Evolutionary conservation across 2,797 vertebrate genomes (phyloP).

Genomic region (Pseudochromis fuscus): DNA sequence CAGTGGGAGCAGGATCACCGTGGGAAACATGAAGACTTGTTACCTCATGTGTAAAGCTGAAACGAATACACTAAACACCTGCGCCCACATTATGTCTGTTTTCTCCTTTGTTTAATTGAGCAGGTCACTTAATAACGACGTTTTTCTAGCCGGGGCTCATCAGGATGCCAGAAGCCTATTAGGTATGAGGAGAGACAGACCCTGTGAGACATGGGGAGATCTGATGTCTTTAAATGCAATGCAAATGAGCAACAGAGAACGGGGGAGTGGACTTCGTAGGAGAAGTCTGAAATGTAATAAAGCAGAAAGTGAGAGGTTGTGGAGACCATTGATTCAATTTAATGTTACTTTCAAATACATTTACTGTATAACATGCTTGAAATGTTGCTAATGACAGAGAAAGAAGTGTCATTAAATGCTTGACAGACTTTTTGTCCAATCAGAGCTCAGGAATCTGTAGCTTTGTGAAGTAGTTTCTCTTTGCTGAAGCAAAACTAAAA

Average conservation of each 20-base stretch:
- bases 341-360: background rate
- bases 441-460: no score
- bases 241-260: slow-evolving; percentile 27
- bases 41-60: slow-evolving; percentile 55
- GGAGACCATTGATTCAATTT: no score
- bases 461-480: no score
- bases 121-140: slow-evolving; percentile 57
- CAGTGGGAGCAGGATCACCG: slow-evolving; percentile 42
- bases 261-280: background rate
- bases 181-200: slow-evolving; percentile 15
- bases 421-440: no score
- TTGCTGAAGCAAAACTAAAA: no score
- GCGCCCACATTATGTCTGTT: slow-evolving; percentile 52
- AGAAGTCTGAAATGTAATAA: background rate
- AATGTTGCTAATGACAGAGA: no score
- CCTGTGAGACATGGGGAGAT: slow-evolving; percentile 15
- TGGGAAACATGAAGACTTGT: slow-evolving; percentile 46
- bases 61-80: slow-evolving; percentile 60
- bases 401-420: background rate
- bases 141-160: slow-evolving; percentile 28
- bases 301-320: background rate
- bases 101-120: slow-evolving; percentile 61
- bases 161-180: slow-evolving; percentile 23
- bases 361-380: no score
- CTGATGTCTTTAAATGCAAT: slow-evolving; percentile 26